phyloP scores from a whole-genome alignment of 2,888 invertebrate genomes.

The Cheilosia pagana region DNA sequence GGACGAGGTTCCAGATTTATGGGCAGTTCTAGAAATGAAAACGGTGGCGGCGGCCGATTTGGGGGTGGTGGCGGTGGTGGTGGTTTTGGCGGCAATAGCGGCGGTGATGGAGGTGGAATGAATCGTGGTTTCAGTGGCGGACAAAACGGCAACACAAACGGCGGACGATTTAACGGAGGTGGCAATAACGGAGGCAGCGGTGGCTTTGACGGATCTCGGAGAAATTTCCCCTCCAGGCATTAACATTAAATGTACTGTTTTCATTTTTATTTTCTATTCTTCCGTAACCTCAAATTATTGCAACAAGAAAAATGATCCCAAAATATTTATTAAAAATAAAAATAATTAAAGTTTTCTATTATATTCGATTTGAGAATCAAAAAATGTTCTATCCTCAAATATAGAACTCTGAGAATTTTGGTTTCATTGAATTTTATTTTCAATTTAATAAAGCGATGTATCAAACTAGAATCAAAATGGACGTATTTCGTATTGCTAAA shows the following conservation, averaged over 20 bases:
- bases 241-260: constrained; percentile 57
- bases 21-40: constrained; percentile 59
- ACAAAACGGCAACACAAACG: constrained; percentile 51
- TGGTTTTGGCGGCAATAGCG: constrained; percentile 64
- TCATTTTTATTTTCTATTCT: constrained; percentile 32
- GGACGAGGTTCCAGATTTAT: constrained; percentile 64
- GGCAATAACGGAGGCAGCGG: constrained; percentile 49
- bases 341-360: constrained; percentile 18
- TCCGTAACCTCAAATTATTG: background rate
- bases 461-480: constrained; percentile 2
- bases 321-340: constrained; percentile 61
- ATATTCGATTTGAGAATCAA: constrained; percentile 24
- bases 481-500: background rate
- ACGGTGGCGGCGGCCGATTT: constrained; percentile 60
- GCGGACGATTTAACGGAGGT: constrained; percentile 64
- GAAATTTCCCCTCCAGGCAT: constrained; percentile 70
- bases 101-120: constrained; percentile 63
- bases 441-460: constrained; percentile 55
- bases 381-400: constrained; percentile 28
- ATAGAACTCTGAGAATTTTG: constrained; percentile 28
- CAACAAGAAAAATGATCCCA: constrained; percentile 28
- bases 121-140: constrained; percentile 59
- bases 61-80: constrained; percentile 69
- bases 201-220: constrained; percentile 76
- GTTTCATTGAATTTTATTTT: constrained; percentile 46